A percentile compares a stretch with the other conserved stretches of the same genome.
Evolutionary conservation across 1,140 invertebrate genomes (phyloP).

Genomic region (Hypsibius dujardini): DNA sequence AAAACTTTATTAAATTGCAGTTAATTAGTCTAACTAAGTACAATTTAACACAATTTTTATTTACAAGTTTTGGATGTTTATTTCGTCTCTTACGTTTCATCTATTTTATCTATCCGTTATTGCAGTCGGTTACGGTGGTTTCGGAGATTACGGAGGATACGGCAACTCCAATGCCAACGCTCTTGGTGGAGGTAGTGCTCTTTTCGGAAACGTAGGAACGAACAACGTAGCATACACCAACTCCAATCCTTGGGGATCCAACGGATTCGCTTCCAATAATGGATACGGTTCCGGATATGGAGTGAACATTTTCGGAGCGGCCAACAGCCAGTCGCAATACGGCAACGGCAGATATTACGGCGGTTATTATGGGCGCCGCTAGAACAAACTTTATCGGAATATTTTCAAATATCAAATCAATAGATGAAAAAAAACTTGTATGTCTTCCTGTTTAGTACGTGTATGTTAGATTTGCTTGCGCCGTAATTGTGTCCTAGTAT

Average conservation of each 20-base stretch:
- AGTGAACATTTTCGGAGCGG: constrained; percentile 7
- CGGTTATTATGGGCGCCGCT: not conserved
- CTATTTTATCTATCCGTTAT: no score
- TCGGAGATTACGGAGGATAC: not conserved
- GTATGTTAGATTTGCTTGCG: no score
- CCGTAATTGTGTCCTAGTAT: no score
- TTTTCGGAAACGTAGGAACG: not conserved
- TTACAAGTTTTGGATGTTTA: no score
- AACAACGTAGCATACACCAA: constrained; percentile 6
- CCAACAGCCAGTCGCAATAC: not conserved
- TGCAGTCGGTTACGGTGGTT: not conserved
- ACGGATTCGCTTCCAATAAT: not conserved
- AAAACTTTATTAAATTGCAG: no score
- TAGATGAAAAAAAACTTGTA: no score
- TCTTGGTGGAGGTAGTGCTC: not conserved
- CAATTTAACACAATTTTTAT: no score
- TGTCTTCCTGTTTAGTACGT: no score
- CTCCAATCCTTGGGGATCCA: constrained; percentile 4
- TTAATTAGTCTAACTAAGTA: no score
- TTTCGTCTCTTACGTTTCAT: no score
- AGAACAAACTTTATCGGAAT: no score
- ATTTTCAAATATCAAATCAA: no score
- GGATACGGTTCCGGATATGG: not conserved
- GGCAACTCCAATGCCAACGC: not conserved
- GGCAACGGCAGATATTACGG: not conserved